These are phyloP conservation scores for Monopis laevigella DNA, from an alignment of 2,888 invertebrate genomes.

Conservation along the genomic window DNA sequence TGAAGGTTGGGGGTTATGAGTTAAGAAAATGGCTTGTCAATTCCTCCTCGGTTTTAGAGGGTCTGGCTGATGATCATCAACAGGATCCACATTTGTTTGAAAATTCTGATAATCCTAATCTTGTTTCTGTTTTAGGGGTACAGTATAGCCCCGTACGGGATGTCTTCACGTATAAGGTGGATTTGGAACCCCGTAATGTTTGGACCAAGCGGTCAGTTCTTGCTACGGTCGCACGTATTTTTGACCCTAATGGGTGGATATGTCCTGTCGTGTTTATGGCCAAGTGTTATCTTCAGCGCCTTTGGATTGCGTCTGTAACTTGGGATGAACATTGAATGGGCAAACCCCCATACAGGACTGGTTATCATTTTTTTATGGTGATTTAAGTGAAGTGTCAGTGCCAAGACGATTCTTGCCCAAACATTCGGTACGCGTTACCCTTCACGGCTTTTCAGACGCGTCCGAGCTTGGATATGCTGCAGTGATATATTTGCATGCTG, in stretches of 20 bases:
- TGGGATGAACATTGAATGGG: too few relatives aligned
- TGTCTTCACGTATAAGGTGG: neutral
- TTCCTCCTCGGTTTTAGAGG: neutral
- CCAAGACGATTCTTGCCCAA: neutral
- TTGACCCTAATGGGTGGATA: too few relatives aligned
- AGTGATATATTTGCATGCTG: neutral
- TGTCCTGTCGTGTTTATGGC: too few relatives aligned
- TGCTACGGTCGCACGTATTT: too few relatives aligned
- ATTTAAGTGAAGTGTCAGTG: neutral
- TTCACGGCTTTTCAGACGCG: neutral
- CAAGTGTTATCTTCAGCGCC: too few relatives aligned
- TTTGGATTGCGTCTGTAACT: too few relatives aligned
- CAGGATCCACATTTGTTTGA: conserved; percentile 8
- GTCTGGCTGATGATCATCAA: conserved; percentile 4
- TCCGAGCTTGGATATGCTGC: too few relatives aligned
- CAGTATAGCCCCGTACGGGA: neutral
- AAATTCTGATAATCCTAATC: neutral
- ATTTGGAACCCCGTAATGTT: too few relatives aligned
- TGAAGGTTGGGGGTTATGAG: neutral
- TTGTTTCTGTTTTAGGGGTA: neutral
- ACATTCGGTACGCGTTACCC: neutral
- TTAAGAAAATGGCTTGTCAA: conserved; percentile 8
- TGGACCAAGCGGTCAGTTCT: too few relatives aligned
- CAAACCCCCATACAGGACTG: too few relatives aligned
- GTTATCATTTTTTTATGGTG: neutral